Conservation (phyloP, 2,113 vertebrate genomes). For the Mola mola region DNA sequence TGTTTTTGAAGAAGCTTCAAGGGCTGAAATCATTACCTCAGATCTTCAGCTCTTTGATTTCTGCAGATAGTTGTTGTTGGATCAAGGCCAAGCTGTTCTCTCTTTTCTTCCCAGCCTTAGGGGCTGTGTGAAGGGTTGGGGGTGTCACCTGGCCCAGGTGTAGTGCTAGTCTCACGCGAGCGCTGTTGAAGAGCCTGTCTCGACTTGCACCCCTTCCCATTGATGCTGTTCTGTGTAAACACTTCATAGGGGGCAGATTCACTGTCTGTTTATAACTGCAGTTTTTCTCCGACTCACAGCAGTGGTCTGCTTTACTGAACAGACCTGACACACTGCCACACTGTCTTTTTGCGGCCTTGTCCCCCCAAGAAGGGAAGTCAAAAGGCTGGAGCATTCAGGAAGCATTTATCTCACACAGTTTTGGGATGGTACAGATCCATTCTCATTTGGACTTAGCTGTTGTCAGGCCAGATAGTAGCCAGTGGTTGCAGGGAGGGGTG, state of each 20-base stretch:
- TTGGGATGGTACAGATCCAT: conserved; percentile 25
- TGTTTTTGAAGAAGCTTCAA: conserved; percentile 33
- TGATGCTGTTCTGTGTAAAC: conserved; percentile 25
- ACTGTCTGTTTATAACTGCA: conserved; percentile 9
- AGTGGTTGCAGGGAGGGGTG: conserved; percentile 18
- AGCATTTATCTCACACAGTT: conserved; percentile 26
- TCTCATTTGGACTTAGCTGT: conserved; percentile 25
- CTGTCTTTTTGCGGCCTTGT: conserved; percentile 2
- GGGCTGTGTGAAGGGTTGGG: conserved; percentile 27
- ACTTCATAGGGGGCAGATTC: conserved; percentile 13
- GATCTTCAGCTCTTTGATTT: conserved; percentile 62
- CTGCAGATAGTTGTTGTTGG: conserved; percentile 64
- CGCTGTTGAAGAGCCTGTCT: conserved; percentile 65
- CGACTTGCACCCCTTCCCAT: conserved; percentile 54
- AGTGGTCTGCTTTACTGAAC: conserved; percentile 27
- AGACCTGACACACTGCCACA: not conserved
- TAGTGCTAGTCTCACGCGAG: conserved; percentile 76
- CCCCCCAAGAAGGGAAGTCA: conserved; percentile 6
- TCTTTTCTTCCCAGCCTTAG: conserved; percentile 38
- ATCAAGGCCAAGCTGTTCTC: conserved; percentile 42
- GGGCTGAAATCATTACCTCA: conserved; percentile 55
- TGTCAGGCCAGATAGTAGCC: conserved; percentile 50
- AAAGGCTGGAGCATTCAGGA: conserved; percentile 3
- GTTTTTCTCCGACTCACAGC: not conserved
- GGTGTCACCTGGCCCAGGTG: conserved; percentile 72